Percentiles rank a stretch among this genome's conserved stretches.
phyloP scores from a whole-genome alignment of 1,140 invertebrate genomes.

The Samia ricini region DNA sequence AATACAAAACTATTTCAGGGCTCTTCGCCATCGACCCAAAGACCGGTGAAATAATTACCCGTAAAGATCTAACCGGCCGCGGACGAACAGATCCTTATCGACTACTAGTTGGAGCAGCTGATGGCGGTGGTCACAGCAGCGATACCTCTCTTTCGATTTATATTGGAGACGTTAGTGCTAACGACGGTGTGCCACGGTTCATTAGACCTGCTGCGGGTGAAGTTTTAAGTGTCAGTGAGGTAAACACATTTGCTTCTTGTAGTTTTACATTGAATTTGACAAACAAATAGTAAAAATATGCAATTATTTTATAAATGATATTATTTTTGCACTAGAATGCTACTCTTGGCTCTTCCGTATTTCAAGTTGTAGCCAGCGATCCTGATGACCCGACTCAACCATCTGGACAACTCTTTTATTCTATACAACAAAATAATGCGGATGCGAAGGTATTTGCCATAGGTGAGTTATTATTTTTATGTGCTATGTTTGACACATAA shows the following conservation, averaged over 20 bases:
- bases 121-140: constrained; percentile 82
- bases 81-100: constrained; percentile 87
- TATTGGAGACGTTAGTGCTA: constrained; percentile 89
- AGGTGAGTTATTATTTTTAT: constrained; percentile 52
- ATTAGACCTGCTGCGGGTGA: constrained; percentile 85
- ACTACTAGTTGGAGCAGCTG: constrained; percentile 83
- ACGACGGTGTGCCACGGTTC: constrained; percentile 89
- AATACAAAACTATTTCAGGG: constrained; percentile 50
- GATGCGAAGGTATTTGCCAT: constrained; percentile 84
- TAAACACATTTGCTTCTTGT: constrained; percentile 32
- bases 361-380: constrained; percentile 87
- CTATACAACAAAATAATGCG: constrained; percentile 83
- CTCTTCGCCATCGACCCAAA: constrained; percentile 82
- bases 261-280: too few species aligned
- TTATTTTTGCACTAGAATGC: constrained; percentile 78
- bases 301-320: too few species aligned
- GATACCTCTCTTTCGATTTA: constrained; percentile 83
- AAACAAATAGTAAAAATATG: too few species aligned
- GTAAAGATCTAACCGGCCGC: constrained; percentile 83
- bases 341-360: constrained; percentile 85
- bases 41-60: constrained; percentile 84
- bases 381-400: constrained; percentile 87
- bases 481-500: neutral
- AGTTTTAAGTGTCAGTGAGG: constrained; percentile 84
- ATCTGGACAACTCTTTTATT: constrained; percentile 86